phyloP scores from a whole-genome alignment of 2,888 invertebrate genomes.

The Spialia ferax region DNA sequence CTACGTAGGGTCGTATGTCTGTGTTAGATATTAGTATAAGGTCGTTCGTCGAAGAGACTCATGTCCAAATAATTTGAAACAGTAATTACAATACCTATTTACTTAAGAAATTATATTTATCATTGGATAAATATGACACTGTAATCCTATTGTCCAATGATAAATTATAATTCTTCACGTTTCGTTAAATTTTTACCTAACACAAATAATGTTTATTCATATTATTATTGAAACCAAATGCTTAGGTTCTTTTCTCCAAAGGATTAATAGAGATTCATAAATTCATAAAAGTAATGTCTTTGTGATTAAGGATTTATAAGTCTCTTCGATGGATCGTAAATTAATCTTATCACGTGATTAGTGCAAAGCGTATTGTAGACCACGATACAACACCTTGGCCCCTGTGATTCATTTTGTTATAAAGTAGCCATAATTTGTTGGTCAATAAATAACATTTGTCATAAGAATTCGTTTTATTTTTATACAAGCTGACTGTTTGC shows the following conservation, averaged over 20 bases:
- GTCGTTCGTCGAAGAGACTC: slow-evolving; percentile 12
- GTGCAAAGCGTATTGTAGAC: slow-evolving; percentile 64
- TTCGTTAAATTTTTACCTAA: too few relatives aligned
- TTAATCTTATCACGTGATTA: slow-evolving; percentile 60
- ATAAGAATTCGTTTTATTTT: slow-evolving; percentile 53
- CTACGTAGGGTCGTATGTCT: slow-evolving; percentile 57
- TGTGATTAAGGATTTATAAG: slow-evolving; percentile 12
- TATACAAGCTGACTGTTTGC: too few relatives aligned
- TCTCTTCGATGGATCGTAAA: slow-evolving; percentile 17
- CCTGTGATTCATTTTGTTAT: slow-evolving; percentile 85
- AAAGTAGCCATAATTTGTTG: slow-evolving; percentile 75
- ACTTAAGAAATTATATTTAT: neutral
- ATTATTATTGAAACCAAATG: neutral
- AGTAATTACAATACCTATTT: neutral
- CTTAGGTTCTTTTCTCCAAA: neutral
- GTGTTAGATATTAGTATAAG: slow-evolving; percentile 58
- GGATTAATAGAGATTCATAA: neutral
- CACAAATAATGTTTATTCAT: neutral
- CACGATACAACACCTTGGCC: slow-evolving; percentile 78
- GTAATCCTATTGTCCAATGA: too few relatives aligned
- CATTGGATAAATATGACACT: neutral
- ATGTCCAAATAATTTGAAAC: neutral
- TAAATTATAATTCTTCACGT: too few relatives aligned
- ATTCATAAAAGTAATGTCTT: neutral
- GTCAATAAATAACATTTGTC: slow-evolving; percentile 76